Evolutionary conservation across 1,140 invertebrate species (phyloP).

Genomic region (Drosophila persimilis): DNA sequence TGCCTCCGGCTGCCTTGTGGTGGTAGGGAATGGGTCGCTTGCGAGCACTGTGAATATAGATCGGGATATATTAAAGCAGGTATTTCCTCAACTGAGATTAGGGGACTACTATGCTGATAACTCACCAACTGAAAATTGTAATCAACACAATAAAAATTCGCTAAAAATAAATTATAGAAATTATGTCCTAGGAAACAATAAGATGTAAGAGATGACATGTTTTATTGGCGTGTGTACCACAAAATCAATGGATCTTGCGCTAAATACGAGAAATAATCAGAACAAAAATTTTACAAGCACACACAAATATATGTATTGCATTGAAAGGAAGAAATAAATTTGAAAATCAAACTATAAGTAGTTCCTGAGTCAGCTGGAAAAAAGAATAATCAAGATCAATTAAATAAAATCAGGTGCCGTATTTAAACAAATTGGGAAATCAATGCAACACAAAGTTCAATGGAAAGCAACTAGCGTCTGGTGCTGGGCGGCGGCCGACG

Average conservation of each 20-base stretch:
- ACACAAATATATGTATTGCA: conserved; percentile 21
- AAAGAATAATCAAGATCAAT: conserved; percentile 38
- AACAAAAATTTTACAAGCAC: conserved; percentile 23
- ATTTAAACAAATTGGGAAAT: conserved; percentile 33
- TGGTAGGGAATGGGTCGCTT: conserved; percentile 95
- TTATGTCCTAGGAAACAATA: conserved; percentile 33
- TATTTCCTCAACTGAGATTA: too few species aligned
- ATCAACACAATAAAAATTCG: conserved; percentile 50
- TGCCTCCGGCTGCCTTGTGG: conserved; percentile 87
- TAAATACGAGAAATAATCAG: conserved; percentile 29
- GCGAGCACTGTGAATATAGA: conserved; percentile 88
- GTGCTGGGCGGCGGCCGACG: conserved; percentile 83
- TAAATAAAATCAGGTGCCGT: conserved; percentile 28
- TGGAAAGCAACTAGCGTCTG: conserved; percentile 59
- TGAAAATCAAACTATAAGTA: conserved; percentile 33
- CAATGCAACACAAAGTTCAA: conserved; percentile 60
- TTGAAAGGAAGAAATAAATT: conserved; percentile 4
- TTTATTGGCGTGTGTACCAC: conserved; percentile 51
- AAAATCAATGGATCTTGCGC: conserved; percentile 23
- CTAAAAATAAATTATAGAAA: conserved; percentile 46
- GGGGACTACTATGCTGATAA: conserved; percentile 12
- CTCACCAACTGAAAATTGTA: conserved; percentile 68
- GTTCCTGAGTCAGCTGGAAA: conserved; percentile 70
- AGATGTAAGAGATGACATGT: conserved; percentile 38
- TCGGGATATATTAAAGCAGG: neutral